A percentile compares a stretch with the other conserved stretches of the same genome.
Conservation (phyloP, 92 coral and sea anemone species). For the Umimayanthus kanabou region DNA sequence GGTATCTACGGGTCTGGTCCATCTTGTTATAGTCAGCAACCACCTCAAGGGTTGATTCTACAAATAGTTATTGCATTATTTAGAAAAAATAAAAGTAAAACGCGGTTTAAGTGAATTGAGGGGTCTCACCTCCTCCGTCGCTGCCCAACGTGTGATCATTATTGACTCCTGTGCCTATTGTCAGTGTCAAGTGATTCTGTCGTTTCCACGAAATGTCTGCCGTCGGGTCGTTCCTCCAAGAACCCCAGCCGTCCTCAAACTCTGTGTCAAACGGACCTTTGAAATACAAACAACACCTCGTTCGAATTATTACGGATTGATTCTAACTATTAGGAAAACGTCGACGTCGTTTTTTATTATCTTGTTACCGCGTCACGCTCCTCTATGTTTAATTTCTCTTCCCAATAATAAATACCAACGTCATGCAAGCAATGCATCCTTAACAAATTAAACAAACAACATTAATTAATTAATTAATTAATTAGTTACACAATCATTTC, state of each 20-base stretch:
- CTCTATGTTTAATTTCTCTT: no score
- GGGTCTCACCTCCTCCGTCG: conserved; percentile 34
- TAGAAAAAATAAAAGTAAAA: no score
- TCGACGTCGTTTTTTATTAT: no score
- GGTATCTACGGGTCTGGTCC: no score
- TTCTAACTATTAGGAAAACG: background rate
- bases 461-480: no score
- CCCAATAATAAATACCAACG: no score
- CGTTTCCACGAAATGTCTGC: conserved; percentile 39
- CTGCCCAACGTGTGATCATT: conserved; percentile 42
- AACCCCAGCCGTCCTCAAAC: conserved; percentile 60
- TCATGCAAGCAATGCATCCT: no score
- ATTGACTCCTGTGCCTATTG: conserved; percentile 24
- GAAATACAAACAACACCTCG: background rate
- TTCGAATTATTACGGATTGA: background rate
- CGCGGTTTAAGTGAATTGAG: background rate
- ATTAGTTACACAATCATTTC: background rate
- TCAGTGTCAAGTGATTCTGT: conserved; percentile 25
- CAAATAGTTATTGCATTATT: no score
- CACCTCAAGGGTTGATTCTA: no score
- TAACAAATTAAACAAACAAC: background rate
- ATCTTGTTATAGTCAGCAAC: no score
- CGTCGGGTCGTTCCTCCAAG: conserved; percentile 43
- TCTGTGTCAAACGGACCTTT: conserved; percentile 53
- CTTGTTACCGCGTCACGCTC: background rate